Percentiles rank a stretch among this genome's conserved stretches.
phyloP scores from a whole-genome alignment of 2,113 vertebrate species.

The Microtus montanus region DNA sequence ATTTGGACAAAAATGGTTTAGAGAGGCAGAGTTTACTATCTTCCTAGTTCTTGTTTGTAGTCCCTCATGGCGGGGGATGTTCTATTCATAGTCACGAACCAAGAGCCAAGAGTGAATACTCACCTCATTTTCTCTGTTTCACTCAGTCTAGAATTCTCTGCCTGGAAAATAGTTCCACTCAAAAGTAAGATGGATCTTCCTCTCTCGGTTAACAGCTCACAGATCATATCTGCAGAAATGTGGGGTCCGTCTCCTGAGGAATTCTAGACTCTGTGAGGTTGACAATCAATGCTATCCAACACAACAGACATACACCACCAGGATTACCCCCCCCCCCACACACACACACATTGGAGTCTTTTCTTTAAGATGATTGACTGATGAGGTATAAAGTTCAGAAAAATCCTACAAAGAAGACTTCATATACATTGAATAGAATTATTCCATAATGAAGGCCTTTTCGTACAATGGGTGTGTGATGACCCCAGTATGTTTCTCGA shows the following conservation, averaged over 20 bases:
- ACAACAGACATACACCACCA: background rate
- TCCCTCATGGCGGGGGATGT: background rate
- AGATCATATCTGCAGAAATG: background rate
- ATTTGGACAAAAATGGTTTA: too few relatives aligned
- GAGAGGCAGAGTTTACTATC: background rate
- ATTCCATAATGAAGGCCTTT: background rate
- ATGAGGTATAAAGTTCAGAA: background rate
- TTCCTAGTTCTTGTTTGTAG: too few relatives aligned
- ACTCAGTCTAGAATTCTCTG: background rate
- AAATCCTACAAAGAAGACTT: background rate
- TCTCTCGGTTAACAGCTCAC: background rate
- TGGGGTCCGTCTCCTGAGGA: background rate
- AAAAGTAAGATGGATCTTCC: background rate
- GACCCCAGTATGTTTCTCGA: background rate
- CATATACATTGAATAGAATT: background rate
- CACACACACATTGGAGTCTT: background rate
- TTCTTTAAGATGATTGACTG: background rate
- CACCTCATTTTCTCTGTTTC: background rate
- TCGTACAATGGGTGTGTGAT: background rate
- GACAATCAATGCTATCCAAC: background rate
- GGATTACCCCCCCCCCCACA: too few relatives aligned
- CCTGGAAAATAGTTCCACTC: too few relatives aligned
- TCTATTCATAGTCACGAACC: background rate
- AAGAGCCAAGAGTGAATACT: background rate
- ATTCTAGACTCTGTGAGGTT: too few relatives aligned